Base-by-base conservation (phyloP, 2,888 invertebrate species). In the Abrostola tripartita region DNA sequence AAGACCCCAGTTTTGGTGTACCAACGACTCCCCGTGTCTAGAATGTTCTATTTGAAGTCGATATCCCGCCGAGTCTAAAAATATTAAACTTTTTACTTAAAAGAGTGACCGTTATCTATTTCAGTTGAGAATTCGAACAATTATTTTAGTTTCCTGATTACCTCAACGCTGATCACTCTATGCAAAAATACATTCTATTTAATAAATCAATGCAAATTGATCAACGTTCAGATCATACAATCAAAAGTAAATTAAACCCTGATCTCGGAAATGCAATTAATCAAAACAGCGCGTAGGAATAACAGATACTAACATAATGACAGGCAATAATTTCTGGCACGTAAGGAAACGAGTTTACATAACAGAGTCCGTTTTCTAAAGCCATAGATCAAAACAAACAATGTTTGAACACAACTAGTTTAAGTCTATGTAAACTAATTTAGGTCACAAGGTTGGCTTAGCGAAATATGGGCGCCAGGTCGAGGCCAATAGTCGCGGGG, bases 21-120 rank as follows among this genome's bases (percentile, higher is more conserved):
- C 81, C 81, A 83, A 65, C 85, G 81, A 76, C 86, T 82, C 85
- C 61, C 63, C 64, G 68, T 52, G 68, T 84, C 90, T 90, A 89
- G 87, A 83, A 83, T 85, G 89, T 88, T 91, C 91, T 92, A 92
- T 92, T 90, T 89, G 83, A 83, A 88, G 88, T 79, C 81, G 85
- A 85, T 83, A 91, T 90, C 90, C 89, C 90, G 84, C 88, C 58
- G 86, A 80, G 91, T 85, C 84, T 90, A 89, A 87, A 90, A 91
- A 91, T 93, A 91, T 73, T 62, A 41, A 63, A 44, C 51, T 65
- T 72, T 80, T 76, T 75, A 78, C 76, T 78, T 56, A 74, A 76
- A 69, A 71, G 14, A 14, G 8, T 24, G 44, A 47, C 44, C 44
- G 14, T 47, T 44, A 14, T 41, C 12, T 41, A n/a, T 44, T 14